These are phyloP conservation scores for Spea hammondii DNA, from an alignment of 2,797 vertebrate genomes.

Conservation along the genomic window DNA sequence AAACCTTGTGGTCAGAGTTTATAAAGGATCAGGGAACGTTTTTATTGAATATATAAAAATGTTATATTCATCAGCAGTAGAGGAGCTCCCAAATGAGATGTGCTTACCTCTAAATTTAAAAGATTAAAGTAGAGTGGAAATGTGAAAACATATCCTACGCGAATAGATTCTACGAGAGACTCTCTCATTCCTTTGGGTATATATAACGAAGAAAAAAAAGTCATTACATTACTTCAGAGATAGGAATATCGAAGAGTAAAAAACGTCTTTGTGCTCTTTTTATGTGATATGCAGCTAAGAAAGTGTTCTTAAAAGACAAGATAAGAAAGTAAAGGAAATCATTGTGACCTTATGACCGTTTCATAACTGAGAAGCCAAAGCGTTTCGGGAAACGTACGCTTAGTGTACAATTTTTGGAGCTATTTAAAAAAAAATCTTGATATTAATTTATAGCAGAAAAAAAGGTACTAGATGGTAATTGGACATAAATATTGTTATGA, in stretches of 20 bases:
- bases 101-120: not conserved
- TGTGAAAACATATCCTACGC: slow-evolving; percentile 3
- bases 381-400: too few species aligned
- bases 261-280: slow-evolving; percentile 27
- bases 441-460: too few species aligned
- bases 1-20: too few species aligned
- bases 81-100: slow-evolving; percentile 6
- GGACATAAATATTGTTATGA: not conserved
- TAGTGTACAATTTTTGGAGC: too few species aligned
- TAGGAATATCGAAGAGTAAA: slow-evolving; percentile 1
- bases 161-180: slow-evolving; percentile 21
- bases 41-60: not conserved
- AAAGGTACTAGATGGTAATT: not conserved
- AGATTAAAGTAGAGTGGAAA: slow-evolving; percentile 6
- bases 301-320: not conserved
- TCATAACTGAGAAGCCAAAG: not conserved
- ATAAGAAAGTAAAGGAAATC: not conserved
- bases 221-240: slow-evolving; percentile 24
- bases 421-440: too few species aligned
- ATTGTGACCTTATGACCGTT: not conserved
- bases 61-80: not conserved
- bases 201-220: slow-evolving; percentile 20
- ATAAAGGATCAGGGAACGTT: too few species aligned
- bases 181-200: slow-evolving; percentile 19
- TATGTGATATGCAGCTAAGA: slow-evolving; percentile 21